Evolutionary conservation across 2,797 vertebrate species (phyloP).

Genomic region (Acestrorhynchus altus): DNA sequence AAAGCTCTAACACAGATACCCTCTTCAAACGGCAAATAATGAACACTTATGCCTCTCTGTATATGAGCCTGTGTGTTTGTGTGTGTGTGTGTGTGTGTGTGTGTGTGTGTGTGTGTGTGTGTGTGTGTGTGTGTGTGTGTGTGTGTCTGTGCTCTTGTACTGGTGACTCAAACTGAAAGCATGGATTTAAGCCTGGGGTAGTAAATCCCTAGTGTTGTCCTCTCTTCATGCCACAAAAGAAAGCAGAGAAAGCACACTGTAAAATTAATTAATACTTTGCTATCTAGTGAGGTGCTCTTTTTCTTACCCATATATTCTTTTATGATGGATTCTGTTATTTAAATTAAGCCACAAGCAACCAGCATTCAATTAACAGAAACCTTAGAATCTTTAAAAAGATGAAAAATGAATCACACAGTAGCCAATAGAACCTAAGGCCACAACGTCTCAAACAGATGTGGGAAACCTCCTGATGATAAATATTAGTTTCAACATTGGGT

Average conservation of each 20-base stretch:
- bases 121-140: not conserved
- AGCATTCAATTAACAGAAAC: not conserved
- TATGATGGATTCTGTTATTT: not conserved
- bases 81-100: not conserved
- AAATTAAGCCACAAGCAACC: not conserved
- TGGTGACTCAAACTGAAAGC: conserved; percentile 2
- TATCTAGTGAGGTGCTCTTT: not conserved
- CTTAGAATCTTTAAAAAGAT: not conserved
- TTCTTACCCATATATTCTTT: not conserved
- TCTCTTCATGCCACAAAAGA: not conserved
- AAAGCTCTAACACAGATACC: not conserved
- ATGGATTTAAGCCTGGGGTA: conserved; percentile 4
- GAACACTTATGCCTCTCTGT: not conserved
- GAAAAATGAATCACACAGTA: not conserved
- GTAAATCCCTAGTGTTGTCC: conserved; percentile 1
- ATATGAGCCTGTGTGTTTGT: not conserved
- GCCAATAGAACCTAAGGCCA: not conserved
- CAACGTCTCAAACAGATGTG: not conserved
- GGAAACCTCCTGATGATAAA: not conserved
- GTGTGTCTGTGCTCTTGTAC: conserved; percentile 5
- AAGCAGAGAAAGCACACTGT: not conserved
- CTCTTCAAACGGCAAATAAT: not conserved
- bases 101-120: not conserved
- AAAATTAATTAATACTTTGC: conserved; percentile 6
- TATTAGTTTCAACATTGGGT: not conserved